A percentile compares a stretch with the other conserved stretches of the same genome.
Evolutionary conservation across 2,888 invertebrate genomes (phyloP).

Genomic region (Noctuana brunneofusca): DNA sequence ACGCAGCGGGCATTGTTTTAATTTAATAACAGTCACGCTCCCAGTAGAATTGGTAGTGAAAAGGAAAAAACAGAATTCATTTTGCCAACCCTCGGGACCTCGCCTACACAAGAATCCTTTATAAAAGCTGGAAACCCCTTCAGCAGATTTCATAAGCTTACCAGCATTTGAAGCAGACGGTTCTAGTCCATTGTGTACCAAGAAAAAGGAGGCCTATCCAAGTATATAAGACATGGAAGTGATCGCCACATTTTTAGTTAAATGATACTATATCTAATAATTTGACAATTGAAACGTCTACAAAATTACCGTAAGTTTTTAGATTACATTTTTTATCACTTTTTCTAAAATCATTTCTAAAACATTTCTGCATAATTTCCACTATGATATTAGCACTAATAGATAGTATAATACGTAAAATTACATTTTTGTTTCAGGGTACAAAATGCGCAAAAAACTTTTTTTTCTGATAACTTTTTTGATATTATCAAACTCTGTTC

Average conservation of each 20-base stretch:
- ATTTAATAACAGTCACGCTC: slow-evolving; percentile 73
- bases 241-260: not conserved
- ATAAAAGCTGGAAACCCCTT: slow-evolving; percentile 57
- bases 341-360: not conserved
- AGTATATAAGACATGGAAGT: not conserved
- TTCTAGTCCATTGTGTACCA: not conserved
- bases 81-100: slow-evolving; percentile 64
- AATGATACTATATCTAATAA: slow-evolving; percentile 11
- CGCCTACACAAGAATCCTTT: slow-evolving; percentile 55
- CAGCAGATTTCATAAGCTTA: slow-evolving; percentile 19
- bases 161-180: slow-evolving; percentile 2
- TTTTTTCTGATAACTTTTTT: slow-evolving; percentile 53
- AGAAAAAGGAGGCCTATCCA: not conserved
- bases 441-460: slow-evolving; percentile 60
- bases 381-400: too few species aligned
- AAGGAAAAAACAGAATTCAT: slow-evolving; percentile 55
- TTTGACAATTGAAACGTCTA: slow-evolving; percentile 1
- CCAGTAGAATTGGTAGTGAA: slow-evolving; percentile 48
- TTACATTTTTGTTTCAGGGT: slow-evolving; percentile 53
- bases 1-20: slow-evolving; percentile 69
- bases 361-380: too few species aligned
- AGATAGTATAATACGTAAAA: too few species aligned
- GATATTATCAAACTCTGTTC: slow-evolving; percentile 54
- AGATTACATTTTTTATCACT: not conserved
- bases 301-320: slow-evolving; percentile 37